Percentiles rank a stretch among this genome's conserved stretches.
These are phyloP conservation scores for Anguilla anguilla DNA, from an alignment of 2,797 vertebrate genomes.

Conservation along the genomic window DNA sequence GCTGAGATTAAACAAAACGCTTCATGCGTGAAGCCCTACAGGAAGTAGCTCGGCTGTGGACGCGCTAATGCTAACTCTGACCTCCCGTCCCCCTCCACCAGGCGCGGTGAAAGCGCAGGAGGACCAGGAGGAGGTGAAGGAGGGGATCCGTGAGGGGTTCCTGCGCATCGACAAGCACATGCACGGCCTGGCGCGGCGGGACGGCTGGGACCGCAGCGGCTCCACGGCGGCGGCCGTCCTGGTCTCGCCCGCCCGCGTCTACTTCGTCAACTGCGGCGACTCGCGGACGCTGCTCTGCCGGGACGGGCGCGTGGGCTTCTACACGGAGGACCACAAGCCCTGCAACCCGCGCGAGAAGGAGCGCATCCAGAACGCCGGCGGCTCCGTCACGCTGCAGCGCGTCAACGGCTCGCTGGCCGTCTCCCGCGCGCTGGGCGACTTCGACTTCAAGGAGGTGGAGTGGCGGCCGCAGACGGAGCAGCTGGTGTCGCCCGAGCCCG, in stretches of 20 bases:
- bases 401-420: conserved; percentile 82
- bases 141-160: conserved; percentile 70
- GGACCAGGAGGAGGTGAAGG: conserved; percentile 70
- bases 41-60: background rate
- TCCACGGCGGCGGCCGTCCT: conserved; percentile 70
- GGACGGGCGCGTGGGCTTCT: conserved; percentile 71
- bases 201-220: conserved; percentile 72
- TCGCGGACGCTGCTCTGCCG: conserved; percentile 75
- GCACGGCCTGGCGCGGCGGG: conserved; percentile 66
- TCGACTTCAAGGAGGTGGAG: conserved; percentile 80
- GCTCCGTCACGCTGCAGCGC: conserved; percentile 75
- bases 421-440: conserved; percentile 81
- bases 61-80: background rate
- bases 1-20: background rate
- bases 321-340: conserved; percentile 83
- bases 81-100: conserved; percentile 34
- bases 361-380: conserved; percentile 80
- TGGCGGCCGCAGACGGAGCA: conserved; percentile 80
- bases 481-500: conserved; percentile 80
- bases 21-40: background rate
- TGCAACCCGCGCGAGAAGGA: conserved; percentile 77
- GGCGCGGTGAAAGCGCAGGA: conserved; percentile 59
- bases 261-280: conserved; percentile 81
- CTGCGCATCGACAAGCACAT: conserved; percentile 74
- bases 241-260: conserved; percentile 68